These are phyloP conservation scores for Tursiops truncatus DNA, from an alignment of 2,113 vertebrate species.

Conservation along the genomic window DNA sequence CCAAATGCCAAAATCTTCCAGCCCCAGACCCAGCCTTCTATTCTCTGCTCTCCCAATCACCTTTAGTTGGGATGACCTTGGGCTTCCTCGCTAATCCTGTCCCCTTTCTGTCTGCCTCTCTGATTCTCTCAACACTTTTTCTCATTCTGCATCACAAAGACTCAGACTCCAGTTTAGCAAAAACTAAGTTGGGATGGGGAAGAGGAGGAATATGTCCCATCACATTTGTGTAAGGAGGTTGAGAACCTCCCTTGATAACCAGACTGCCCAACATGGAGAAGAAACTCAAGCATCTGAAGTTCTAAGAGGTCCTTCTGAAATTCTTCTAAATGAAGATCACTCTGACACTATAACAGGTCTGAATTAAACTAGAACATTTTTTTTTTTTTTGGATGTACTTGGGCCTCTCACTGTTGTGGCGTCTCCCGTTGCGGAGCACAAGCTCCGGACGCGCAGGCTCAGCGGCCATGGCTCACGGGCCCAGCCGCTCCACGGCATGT, in stretches of 20 bases:
- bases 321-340: background rate
- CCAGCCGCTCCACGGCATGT: too few relatives aligned
- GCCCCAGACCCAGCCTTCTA: fast-evolving
- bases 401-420: too few relatives aligned
- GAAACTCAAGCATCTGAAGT: background rate
- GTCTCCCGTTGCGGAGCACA: too few relatives aligned
- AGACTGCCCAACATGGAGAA: too few relatives aligned
- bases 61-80: background rate
- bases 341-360: background rate
- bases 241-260: background rate
- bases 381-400: background rate
- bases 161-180: background rate
- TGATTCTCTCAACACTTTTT: background rate
- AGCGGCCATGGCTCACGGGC: too few relatives aligned
- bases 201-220: background rate
- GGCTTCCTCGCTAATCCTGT: background rate
- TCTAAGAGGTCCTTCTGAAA: background rate
- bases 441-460: too few relatives aligned
- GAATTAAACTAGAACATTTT: background rate
- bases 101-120: background rate
- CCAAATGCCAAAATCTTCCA: background rate
- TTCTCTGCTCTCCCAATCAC: background rate
- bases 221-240: background rate
- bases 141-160: background rate
- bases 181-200: background rate